Conservation (phyloP, 2,888 invertebrate genomes). For the Tridacna crocea region DNA sequence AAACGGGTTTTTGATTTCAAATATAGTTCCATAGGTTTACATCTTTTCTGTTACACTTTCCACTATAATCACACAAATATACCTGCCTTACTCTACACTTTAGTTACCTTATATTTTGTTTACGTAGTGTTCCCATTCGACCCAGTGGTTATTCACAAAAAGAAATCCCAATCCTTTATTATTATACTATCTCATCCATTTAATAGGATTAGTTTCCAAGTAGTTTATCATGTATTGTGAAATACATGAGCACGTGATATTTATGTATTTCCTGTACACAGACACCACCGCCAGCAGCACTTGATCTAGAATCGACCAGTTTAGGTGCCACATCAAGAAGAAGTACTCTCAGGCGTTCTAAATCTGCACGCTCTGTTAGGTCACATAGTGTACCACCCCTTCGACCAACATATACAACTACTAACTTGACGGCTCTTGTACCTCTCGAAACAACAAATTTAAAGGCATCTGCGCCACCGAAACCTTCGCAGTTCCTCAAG, state of each 20-base stretch:
- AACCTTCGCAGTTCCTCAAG: conserved; percentile 47
- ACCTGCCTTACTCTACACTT: conserved; percentile 13
- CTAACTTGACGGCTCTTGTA: conserved; percentile 24
- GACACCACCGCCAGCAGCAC: conserved; percentile 22
- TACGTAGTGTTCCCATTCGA: conserved; percentile 58
- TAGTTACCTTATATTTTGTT: conserved; percentile 39
- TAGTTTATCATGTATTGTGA: no score
- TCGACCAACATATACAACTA: conserved; percentile 40
- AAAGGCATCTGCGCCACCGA: conserved; percentile 39
- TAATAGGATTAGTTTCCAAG: no score
- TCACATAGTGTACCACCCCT: conserved; percentile 54
- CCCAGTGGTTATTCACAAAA: conserved; percentile 33
- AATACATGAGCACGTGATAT: no score
- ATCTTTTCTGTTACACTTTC: not conserved
- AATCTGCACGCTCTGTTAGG: conserved; percentile 25
- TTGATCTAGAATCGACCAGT: conserved; percentile 14
- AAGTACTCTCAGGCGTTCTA: conserved; percentile 45
- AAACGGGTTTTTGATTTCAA: no score
- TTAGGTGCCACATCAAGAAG: conserved; percentile 20
- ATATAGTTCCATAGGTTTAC: no score
- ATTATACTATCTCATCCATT: no score
- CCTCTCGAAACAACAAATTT: conserved; percentile 40
- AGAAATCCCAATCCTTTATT: no score
- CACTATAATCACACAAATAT: conserved; percentile 6
- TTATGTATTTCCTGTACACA: conserved; percentile 17